These are phyloP conservation scores for Melipona bicolor DNA, from an alignment of 2,888 invertebrate species.

Conservation along the genomic window DNA sequence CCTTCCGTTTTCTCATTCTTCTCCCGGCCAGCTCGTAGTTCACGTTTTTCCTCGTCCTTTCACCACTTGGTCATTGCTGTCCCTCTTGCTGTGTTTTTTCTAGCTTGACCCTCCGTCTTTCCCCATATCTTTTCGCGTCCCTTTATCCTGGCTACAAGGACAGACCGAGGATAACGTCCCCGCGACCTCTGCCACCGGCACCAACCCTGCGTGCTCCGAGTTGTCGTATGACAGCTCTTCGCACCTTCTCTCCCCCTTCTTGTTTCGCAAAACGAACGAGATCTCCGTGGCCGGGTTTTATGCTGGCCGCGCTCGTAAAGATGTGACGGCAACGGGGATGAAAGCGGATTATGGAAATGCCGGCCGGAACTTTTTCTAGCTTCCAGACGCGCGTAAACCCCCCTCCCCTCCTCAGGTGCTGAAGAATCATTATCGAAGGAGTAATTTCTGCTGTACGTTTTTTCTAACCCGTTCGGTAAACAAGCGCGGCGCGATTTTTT, in stretches of 20 bases:
- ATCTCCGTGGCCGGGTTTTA: constrained; percentile 59
- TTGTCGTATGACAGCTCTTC: constrained; percentile 53
- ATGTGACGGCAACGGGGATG: constrained; percentile 54
- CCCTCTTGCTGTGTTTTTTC: constrained; percentile 26
- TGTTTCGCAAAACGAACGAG: constrained; percentile 65
- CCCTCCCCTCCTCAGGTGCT: not conserved
- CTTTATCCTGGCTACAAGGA: constrained; percentile 49
- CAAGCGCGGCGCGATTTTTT: not conserved
- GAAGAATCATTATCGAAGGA: constrained; percentile 32
- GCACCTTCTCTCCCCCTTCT: constrained; percentile 41
- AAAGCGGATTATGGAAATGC: constrained; percentile 64
- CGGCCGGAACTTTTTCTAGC: constrained; percentile 6
- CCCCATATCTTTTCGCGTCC: not conserved
- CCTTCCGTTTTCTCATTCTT: constrained; percentile 21
- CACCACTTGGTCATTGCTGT: not conserved
- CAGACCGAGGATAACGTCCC: constrained; percentile 68
- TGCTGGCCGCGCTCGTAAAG: constrained; percentile 57
- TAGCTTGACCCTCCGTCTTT: not conserved
- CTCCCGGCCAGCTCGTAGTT: constrained; percentile 12
- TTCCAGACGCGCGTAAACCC: constrained; percentile 19
- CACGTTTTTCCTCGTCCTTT: constrained; percentile 26
- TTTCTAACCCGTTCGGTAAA: not conserved
- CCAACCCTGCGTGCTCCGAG: constrained; percentile 44
- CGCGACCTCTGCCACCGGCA: constrained; percentile 59
- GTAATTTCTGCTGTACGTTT: constrained; percentile 34